Percentiles rank a stretch among this genome's conserved stretches.
These are phyloP conservation scores for Cricetomys ansorgei DNA, from an alignment of 2,113 vertebrate genomes.

Conservation along the genomic window DNA sequence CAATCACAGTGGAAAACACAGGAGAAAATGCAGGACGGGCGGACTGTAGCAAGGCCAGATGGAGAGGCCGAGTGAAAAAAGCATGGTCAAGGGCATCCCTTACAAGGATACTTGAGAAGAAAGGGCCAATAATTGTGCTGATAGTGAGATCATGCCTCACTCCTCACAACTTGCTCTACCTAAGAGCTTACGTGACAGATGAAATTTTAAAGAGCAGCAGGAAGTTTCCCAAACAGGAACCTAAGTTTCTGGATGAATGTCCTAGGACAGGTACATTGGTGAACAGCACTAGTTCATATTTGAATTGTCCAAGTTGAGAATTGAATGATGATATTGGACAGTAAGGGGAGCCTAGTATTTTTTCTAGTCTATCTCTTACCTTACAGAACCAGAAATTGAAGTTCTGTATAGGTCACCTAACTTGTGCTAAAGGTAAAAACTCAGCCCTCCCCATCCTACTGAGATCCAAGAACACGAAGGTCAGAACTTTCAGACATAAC, in stretches of 20 bases:
- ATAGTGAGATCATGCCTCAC: constrained; percentile 9
- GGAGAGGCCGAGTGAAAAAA: neutral
- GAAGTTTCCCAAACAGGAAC: neutral
- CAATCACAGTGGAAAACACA: neutral
- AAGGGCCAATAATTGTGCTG: constrained; percentile 67
- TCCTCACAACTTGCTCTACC: neutral
- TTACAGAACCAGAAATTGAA: constrained; percentile 12
- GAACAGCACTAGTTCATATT: neutral
- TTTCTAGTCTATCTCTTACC: neutral
- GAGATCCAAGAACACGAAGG: neutral
- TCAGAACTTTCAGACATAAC: neutral
- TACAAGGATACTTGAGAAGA: constrained; percentile 69
- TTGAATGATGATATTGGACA: constrained; percentile 5
- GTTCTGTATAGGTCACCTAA: neutral
- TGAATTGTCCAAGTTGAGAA: constrained; percentile 8
- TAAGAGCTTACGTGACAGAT: constrained; percentile 58
- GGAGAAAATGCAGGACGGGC: neutral
- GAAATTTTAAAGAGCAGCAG: constrained; percentile 43
- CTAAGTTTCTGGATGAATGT: constrained; percentile 57
- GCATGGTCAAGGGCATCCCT: constrained; percentile 39
- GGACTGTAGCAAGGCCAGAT: neutral
- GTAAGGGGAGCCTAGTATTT: neutral
- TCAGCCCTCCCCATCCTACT: neutral
- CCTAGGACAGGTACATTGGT: neutral
- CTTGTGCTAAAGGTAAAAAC: neutral